Evolutionary conservation across 2,113 vertebrate genomes (phyloP).

Genomic region (Callaeas wilsoni): DNA sequence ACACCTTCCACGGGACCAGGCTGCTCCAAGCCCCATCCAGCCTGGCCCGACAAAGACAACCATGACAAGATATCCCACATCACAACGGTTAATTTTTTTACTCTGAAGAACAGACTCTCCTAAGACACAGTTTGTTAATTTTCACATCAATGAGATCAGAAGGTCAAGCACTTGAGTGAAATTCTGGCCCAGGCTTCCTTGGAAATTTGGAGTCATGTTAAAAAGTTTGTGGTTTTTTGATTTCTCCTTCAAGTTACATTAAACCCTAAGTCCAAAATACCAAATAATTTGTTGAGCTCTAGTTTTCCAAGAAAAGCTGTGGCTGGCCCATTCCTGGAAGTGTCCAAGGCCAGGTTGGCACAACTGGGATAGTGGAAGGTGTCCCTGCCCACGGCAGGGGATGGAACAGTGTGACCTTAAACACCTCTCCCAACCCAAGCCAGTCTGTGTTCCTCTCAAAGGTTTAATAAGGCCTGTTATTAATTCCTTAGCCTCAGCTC

Average conservation of each 20-base stretch:
- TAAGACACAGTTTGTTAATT: neutral
- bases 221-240: neutral
- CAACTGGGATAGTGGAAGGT: neutral
- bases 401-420: neutral
- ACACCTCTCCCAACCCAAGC: fast-evolving
- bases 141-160: neutral
- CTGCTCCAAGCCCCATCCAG: neutral
- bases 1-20: neutral
- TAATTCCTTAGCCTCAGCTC: neutral
- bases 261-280: neutral
- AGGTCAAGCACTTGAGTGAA: neutral
- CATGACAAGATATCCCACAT: fast-evolving
- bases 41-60: neutral
- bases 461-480: neutral
- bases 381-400: neutral
- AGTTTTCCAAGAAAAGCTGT: neutral
- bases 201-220: neutral
- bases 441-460: neutral
- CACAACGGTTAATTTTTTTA: neutral
- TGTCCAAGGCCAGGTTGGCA: neutral
- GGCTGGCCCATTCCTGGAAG: neutral
- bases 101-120: neutral
- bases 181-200: neutral
- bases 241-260: neutral
- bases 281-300: neutral